Base-by-base conservation (phyloP, 1,140 invertebrate species). In the Anoplolepis gracilipes region DNA sequence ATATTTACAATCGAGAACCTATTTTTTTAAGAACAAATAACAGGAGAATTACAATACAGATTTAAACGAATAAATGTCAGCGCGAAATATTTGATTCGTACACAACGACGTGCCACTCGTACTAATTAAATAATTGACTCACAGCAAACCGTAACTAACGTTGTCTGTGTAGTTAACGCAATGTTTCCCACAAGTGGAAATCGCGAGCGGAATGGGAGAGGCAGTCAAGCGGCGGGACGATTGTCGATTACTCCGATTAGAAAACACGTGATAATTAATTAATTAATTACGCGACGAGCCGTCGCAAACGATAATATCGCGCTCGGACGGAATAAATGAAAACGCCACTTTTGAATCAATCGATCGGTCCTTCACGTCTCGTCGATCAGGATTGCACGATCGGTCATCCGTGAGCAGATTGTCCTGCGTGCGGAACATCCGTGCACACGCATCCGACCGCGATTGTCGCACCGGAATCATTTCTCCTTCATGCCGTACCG, bases 71-170 rank as follows among this genome's bases (percentile, higher is more conserved):
- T 30, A 79, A 70, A 46, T n/a, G 25, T 11, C 25, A 81, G 22
- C 28, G n/a, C 53, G 53, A 82, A 30, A 72, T 72, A 72, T 82
- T 61, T 59, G 78, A 82, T 82, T 49, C 28, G 28, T 42, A 33
- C 28, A 22, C 55, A 69, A 82, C 69, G 28, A 46, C 10, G 69
- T 46, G 46, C 46, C 28, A 30, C 19, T 72, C 13, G 39, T 61
- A 82, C 73, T 82, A 82, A 72, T 82, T 82, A 73, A 82, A 82
- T 73, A 73, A 82, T 73, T 22, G 65, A 81, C 33, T 81, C 36
- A 67, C 36, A 46, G 36, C 36, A 33, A 33, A 33, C 67, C 78
- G 19, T 72, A 59, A n/a, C 78, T 82, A 73, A 73, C 55, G 42
- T 13, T 61, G 19, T 72, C 3, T 11, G 53, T 6, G 19, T n/a